Evolutionary conservation across 2,888 invertebrate genomes (phyloP), one percentile per base, ranked within the genome.

Genomic region (Apodemia mormo): DNA sequence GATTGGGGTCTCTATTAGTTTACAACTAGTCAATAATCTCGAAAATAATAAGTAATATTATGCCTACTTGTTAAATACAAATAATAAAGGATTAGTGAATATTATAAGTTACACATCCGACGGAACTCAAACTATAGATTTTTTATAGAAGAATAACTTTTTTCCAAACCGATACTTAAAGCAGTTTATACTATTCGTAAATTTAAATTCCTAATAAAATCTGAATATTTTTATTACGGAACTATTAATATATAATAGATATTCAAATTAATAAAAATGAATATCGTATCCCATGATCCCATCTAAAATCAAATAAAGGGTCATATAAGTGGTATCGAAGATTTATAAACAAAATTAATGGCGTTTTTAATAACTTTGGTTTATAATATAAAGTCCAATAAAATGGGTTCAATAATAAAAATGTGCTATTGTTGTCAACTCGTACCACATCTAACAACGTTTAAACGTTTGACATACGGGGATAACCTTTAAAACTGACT

Each of bases 401-500:
- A 68, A 90, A 86, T 84, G 85, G 84, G 87, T 87, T 85, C 89
- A 90, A 89, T 88, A 89, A 86, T 85, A 88, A 84, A 87, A 88
- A 90, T 82, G 85, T 79, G 75, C 88, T 83, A 90, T 92, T 92
- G 92, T 93, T 86, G 85, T 84, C 85, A 82, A 82, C 83, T 83
- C 81, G 82, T 75, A 86, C 82, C 86, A 81, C 83, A 83, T 87
- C 86, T 87, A 87, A 90, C 85, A 86, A 87, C 86, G 80, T 87
- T 89, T 90, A 90, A 90, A 87, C 86, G 85, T 78, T 81, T 83
- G 84, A 89, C 83, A 88, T 90, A 89, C 89, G 88, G 85, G 85
- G 85, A 88, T 87, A 89, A 90, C 88, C 87, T 90, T 89, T 86
- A 86, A 86, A 90, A 83, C 86, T 86, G 88, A 86, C 89, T 87